A percentile compares a stretch with the other conserved stretches of the same genome.
phyloP scores from a whole-genome alignment of 2,888 invertebrate genomes.

The Adineta ricciae region DNA sequence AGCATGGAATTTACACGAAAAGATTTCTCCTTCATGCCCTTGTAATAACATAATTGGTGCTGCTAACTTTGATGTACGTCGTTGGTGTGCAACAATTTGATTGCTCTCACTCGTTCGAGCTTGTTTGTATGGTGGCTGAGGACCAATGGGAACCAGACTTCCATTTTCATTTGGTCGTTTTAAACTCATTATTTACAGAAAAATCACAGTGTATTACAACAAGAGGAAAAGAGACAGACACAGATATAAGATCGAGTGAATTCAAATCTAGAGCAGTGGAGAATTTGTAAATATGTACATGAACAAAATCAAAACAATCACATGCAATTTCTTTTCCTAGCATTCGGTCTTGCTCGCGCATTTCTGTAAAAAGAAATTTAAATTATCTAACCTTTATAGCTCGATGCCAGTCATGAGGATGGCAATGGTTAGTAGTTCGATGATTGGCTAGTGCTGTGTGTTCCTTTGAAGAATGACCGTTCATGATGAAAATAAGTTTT shows the following conservation, averaged over 20 bases:
- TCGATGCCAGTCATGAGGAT: neutral
- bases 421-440: neutral
- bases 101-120: neutral
- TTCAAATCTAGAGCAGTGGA: neutral
- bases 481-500: neutral
- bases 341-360: too few species aligned
- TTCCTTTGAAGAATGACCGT: neutral
- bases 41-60: constrained; percentile 89
- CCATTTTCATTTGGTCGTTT: neutral
- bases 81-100: neutral
- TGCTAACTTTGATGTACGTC: constrained; percentile 53
- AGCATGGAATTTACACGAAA: constrained; percentile 81
- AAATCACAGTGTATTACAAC: neutral
- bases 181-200: neutral
- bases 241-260: neutral
- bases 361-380: neutral
- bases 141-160: neutral
- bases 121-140: neutral
- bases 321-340: neutral
- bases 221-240: neutral
- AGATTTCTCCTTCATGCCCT: constrained; percentile 93
- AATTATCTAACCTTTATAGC: neutral
- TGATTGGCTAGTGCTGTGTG: neutral
- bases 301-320: neutral
- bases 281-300: neutral